Evolutionary conservation across 2,797 vertebrate genomes (phyloP).

Genomic region (Chiloscyllium punctatum): DNA sequence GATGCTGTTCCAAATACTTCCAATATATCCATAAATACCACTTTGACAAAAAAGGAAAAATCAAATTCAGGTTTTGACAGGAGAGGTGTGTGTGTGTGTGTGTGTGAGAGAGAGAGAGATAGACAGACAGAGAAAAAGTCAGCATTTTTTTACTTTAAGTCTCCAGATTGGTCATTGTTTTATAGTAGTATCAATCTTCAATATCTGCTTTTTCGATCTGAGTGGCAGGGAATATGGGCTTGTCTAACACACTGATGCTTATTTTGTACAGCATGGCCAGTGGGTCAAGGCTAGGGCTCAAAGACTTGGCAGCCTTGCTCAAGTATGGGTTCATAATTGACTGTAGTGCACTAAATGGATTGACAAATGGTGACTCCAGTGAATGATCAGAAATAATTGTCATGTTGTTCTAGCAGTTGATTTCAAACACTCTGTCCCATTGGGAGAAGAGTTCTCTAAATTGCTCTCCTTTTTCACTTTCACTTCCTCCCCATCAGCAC

Average conservation of each 20-base stretch:
- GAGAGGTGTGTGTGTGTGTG: no score
- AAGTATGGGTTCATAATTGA: constrained; percentile 98
- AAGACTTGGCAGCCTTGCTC: constrained; percentile 84
- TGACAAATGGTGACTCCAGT: constrained; percentile 85
- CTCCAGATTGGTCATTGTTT: constrained; percentile 89
- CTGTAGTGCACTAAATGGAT: constrained; percentile 89
- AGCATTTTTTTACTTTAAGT: constrained; percentile 82
- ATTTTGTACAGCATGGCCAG: constrained; percentile 96
- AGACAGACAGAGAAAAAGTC: no score
- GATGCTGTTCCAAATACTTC: no score
- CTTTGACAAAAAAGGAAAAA: no score
- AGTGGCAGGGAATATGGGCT: constrained; percentile 74
- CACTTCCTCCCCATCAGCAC: constrained; percentile 63
- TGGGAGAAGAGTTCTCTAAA: constrained; percentile 70
- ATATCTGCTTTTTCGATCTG: constrained; percentile 76
- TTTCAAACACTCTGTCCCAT: constrained; percentile 73
- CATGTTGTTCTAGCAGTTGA: constrained; percentile 81
- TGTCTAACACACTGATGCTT: constrained; percentile 96
- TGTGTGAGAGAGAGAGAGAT: no score
- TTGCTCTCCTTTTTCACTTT: constrained; percentile 77
- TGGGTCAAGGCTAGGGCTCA: constrained; percentile 80
- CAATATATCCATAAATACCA: no score
- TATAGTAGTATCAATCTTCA: constrained; percentile 75
- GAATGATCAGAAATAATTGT: constrained; percentile 96
- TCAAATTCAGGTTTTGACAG: no score